Evolutionary conservation across 1,140 invertebrate species (phyloP), one percentile per base, ranked within the genome.

Genomic region (Sminthurides bifidus): DNA sequence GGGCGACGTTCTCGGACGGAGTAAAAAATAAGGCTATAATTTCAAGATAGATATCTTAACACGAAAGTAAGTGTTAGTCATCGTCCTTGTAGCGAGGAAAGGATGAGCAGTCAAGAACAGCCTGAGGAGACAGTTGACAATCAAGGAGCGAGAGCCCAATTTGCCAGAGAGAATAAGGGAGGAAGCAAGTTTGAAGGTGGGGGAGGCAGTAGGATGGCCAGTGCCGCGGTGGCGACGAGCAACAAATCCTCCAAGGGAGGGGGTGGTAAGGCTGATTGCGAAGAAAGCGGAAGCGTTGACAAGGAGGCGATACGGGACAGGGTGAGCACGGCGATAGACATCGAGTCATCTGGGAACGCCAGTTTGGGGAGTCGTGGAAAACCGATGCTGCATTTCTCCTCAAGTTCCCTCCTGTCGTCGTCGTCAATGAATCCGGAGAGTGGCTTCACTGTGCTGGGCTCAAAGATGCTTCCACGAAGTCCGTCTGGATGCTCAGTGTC

Each of bases 71-170:
- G n/a, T n/a, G n/a, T n/a, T n/a, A n/a, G n/a, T n/a, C n/a, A n/a
- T n/a, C n/a, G n/a, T n/a, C n/a, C n/a, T n/a, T n/a, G n/a, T n/a
- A n/a, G n/a, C n/a, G 12, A 38, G 8, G 10, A 51, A 51, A 15
- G 4, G n/a, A 51, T 38, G 49, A 51, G 30, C 35, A 24, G 5
- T 51, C n/a, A 51, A 35, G 49, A 51, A 21, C 49, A n/a, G 19
- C 12, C 49, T 3, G 19, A 35, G 30, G 27, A 38, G 26, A 4
- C 26, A 35, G n/a, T 27, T 4, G 19, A 38, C 37, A 17, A 33
- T 33, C 26, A 17, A 35, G n/a, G n/a, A n/a, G n/a, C n/a, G n/a
- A n/a, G n/a, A n/a, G n/a, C n/a, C n/a, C n/a, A n/a, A n/a, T n/a
- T n/a, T n/a, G n/a, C n/a, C n/a, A n/a, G n/a, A n/a, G n/a, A n/a